phyloP scores from a whole-genome alignment of 2,797 vertebrate species.

The Salarias fasciatus region DNA sequence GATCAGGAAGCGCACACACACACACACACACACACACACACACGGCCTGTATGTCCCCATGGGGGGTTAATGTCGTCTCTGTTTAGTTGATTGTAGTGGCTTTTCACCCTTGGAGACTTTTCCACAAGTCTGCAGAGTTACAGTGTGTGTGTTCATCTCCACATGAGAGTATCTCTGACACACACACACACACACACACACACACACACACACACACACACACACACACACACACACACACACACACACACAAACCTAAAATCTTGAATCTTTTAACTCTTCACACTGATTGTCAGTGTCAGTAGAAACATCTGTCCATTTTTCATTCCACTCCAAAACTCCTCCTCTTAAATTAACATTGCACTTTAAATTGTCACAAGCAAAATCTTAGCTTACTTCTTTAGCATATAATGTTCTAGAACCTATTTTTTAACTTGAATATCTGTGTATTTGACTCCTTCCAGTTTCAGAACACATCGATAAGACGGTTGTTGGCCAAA shows the following conservation, averaged over 20 bases:
- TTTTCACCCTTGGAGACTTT: slow-evolving; percentile 71
- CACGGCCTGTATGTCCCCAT: slow-evolving; percentile 31
- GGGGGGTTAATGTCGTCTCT: slow-evolving; percentile 72
- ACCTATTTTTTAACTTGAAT: too few relatives aligned
- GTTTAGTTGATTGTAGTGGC: slow-evolving; percentile 67
- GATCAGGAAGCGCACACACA: slow-evolving; percentile 35
- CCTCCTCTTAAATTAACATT: too few relatives aligned
- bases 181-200: slow-evolving; percentile 9
- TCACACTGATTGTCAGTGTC: too few relatives aligned
- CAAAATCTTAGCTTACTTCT: too few relatives aligned
- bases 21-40: slow-evolving; percentile 14
- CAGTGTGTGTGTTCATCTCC: slow-evolving; percentile 52
- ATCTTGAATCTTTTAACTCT: too few relatives aligned
- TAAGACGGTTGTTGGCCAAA: too few relatives aligned
- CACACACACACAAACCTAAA: slow-evolving; percentile 11
- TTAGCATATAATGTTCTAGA: too few relatives aligned
- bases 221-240: slow-evolving; percentile 11
- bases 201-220: slow-evolving; percentile 5
- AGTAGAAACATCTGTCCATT: too few relatives aligned
- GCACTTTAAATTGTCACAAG: too few relatives aligned
- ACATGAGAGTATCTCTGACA: slow-evolving; percentile 24
- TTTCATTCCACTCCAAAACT: too few relatives aligned
- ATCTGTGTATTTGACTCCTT: too few relatives aligned
- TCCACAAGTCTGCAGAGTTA: slow-evolving; percentile 50
- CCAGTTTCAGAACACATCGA: too few relatives aligned